Evolutionary conservation across 1,140 invertebrate species (phyloP).

Genomic region (Limonius californicus): DNA sequence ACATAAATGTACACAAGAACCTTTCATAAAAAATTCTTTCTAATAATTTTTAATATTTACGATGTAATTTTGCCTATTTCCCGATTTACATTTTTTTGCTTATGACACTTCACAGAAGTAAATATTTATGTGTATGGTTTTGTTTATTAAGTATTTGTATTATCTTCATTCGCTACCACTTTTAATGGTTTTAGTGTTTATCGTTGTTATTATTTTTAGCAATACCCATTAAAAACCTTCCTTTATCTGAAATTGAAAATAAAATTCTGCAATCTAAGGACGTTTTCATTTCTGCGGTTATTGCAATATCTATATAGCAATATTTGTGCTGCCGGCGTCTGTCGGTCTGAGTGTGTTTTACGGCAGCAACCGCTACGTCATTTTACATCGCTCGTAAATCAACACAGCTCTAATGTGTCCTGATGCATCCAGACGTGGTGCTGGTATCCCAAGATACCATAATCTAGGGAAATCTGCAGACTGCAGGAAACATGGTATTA

Average conservation of each 20-base stretch:
- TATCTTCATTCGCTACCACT: too few species aligned
- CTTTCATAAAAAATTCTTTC: too few species aligned
- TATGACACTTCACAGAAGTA: too few species aligned
- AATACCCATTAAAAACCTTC: too few species aligned
- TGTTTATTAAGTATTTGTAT: too few species aligned
- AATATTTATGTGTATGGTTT: too few species aligned
- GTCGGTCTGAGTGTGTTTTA: slow-evolving; percentile 14
- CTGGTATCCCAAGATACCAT: neutral
- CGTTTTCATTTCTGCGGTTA: slow-evolving; percentile 8
- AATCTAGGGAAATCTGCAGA: slow-evolving; percentile 4
- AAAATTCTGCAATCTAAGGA: slow-evolving; percentile 6
- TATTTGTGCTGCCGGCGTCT: slow-evolving; percentile 6
- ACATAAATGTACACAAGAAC: too few species aligned
- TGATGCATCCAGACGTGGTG: slow-evolving; percentile 7
- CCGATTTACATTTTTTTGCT: too few species aligned
- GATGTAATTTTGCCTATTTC: too few species aligned
- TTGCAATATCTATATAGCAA: slow-evolving; percentile 10
- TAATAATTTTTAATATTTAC: too few species aligned
- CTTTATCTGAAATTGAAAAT: slow-evolving; percentile 7
- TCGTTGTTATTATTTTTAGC: too few species aligned
- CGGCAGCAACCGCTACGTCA: slow-evolving; percentile 12
- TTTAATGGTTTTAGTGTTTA: too few species aligned
- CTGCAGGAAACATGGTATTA: slow-evolving; percentile 1
- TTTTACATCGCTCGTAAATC: slow-evolving; percentile 14
- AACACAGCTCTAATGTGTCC: slow-evolving; percentile 13